These are phyloP conservation scores for Dryobates pubescens DNA, from an alignment of 2,797 vertebrate genomes.

Conservation along the genomic window DNA sequence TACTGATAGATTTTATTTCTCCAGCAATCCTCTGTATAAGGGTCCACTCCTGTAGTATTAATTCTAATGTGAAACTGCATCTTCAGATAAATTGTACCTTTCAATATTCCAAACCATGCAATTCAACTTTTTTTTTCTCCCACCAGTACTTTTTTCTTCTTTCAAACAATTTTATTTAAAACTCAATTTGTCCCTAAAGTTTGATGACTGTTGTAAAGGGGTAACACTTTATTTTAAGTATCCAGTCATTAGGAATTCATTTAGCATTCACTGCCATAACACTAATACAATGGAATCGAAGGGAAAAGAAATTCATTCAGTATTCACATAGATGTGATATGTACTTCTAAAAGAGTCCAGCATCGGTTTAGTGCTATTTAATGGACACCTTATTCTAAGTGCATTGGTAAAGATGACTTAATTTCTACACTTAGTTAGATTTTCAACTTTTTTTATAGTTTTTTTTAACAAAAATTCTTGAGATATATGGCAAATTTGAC, in stretches of 20 bases:
- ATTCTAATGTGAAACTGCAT: conserved; percentile 71
- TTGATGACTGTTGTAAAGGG: conserved; percentile 68
- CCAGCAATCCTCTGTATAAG: conserved; percentile 75
- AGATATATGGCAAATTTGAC: neutral
- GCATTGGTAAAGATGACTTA: conserved; percentile 53
- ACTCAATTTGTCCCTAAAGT: conserved; percentile 62
- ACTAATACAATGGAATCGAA: conserved; percentile 71
- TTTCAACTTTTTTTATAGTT: neutral
- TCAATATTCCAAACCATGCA: conserved; percentile 44
- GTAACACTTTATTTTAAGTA: conserved; percentile 74
- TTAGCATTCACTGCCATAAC: conserved; percentile 74
- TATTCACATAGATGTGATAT: conserved; percentile 55
- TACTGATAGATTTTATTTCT: conserved; percentile 83
- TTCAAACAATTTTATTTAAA: neutral
- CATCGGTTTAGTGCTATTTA: conserved; percentile 59
- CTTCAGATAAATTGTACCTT: conserved; percentile 72
- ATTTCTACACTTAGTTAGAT: conserved; percentile 35
- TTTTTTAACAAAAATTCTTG: neutral
- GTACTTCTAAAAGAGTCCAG: conserved; percentile 62
- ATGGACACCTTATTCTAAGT: conserved; percentile 71
- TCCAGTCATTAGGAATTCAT: conserved; percentile 75
- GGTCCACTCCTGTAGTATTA: conserved; percentile 74
- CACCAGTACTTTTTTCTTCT: conserved; percentile 33
- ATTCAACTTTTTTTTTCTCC: neutral
- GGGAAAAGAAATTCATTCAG: conserved; percentile 72